Evolutionary conservation across 2,888 invertebrate genomes (phyloP), one percentile per base, ranked within the genome.

Genomic region (Plusia festucae): DNA sequence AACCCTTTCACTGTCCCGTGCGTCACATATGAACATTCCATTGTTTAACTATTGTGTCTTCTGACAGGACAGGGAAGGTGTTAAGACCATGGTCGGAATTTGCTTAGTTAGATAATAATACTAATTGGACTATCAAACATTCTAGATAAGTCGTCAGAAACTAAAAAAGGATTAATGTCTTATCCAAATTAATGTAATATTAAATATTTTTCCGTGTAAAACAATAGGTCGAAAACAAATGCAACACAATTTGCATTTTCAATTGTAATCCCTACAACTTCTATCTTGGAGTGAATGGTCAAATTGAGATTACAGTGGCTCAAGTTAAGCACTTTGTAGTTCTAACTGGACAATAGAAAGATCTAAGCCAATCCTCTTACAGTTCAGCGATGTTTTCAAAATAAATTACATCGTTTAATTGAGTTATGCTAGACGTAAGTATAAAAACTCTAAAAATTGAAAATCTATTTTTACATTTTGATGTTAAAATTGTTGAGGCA

Each of bases 291-390:
- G 18, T 46, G 46, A 49, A 49, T 49, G 46, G 46, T 49, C 46
- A 9, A 11, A 20, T 20, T 11, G 20, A 40, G 55, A 55, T 40
- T 40, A 55, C 20, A 40, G 40, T 1, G 34, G 55, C 40, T 30
- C 22, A 22, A 55, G 55, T 55, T 40, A 22, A 40, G 34, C 22
- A 55, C 55, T 40, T 55, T 40, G 40, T 55, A 55, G 34, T 22
- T 55, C 40, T n/a, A 40, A 15, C 6, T 22, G 55, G 40, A 55
- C 55, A 55, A 55, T 20, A 15, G 32, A 7, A 55, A 55, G 55
- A 15, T 34, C 22, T 8, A 20, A 20, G 13, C 20, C 55, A 55
- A 49, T 49, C 46, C 20, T 20, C 46, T 49, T 20, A 49, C 18
- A 20, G 46, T 49, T 49, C 46, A 18, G 6, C 8, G 18, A 9